Evolutionary conservation across 2,113 vertebrate genomes (phyloP).

Genomic region (Herpailurus yagouaroundi): DNA sequence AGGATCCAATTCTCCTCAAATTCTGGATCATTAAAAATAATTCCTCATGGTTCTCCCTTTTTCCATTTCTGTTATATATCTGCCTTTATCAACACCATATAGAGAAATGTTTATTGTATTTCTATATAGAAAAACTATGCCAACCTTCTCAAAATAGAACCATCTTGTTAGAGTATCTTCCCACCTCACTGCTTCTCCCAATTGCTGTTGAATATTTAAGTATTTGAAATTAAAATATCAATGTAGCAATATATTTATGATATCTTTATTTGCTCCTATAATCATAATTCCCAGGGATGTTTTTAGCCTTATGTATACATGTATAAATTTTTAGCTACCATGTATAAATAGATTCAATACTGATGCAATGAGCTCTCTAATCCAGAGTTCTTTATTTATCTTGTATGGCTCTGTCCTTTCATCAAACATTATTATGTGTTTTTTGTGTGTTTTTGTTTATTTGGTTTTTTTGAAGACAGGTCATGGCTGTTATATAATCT

Average conservation of each 20-base stretch:
- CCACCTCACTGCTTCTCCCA: not conserved
- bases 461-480: not conserved
- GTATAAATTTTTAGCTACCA: not conserved
- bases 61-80: not conserved
- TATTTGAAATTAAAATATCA: conserved; percentile 17
- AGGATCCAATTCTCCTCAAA: not conserved
- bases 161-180: not conserved
- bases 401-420: not conserved
- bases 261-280: not conserved
- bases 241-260: not conserved
- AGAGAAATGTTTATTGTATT: not conserved
- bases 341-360: not conserved
- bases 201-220: not conserved
- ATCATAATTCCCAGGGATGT: not conserved
- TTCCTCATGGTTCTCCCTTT: not conserved
- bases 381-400: not conserved
- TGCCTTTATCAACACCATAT: not conserved
- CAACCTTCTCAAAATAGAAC: not conserved
- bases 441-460: too few relatives aligned
- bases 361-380: not conserved
- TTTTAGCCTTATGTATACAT: not conserved
- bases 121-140: not conserved
- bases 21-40: not conserved
- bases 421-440: not conserved
- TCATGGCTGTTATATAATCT: not conserved